Percentiles rank a stretch among this genome's conserved stretches.
These are phyloP conservation scores for Fulmarus glacialis DNA, from an alignment of 2,113 vertebrate species.

Conservation along the genomic window DNA sequence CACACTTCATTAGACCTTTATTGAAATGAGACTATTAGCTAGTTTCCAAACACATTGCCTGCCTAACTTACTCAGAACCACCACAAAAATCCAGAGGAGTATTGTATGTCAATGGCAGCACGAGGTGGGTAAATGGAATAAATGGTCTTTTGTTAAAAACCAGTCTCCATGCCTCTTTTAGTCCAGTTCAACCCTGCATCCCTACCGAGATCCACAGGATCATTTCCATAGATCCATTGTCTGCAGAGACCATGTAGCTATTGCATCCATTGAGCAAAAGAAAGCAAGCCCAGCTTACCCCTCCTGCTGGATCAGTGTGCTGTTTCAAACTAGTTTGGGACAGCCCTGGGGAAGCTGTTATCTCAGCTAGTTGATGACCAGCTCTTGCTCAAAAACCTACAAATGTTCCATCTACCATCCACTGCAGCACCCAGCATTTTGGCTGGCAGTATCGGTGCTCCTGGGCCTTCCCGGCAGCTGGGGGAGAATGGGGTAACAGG, in stretches of 20 bases:
- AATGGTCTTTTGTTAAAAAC: neutral
- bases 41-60: neutral
- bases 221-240: neutral
- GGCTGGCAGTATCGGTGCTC: neutral
- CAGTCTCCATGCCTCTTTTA: neutral
- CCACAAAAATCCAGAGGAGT: neutral
- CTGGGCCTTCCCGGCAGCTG: neutral
- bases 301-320: neutral
- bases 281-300: neutral
- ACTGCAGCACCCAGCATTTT: neutral
- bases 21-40: neutral
- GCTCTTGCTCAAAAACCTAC: neutral
- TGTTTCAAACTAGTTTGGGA: neutral
- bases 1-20: neutral
- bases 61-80: neutral
- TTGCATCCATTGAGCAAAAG: fast-evolving
- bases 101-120: neutral
- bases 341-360: neutral
- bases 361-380: neutral
- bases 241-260: neutral
- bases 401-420: too few species aligned
- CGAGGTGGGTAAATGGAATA: fast-evolving
- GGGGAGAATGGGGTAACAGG: neutral
- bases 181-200: neutral
- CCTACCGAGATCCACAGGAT: neutral